Evolutionary conservation across 2,797 vertebrate species (phyloP).

Genomic region (Hydrocynus forskahlii): DNA sequence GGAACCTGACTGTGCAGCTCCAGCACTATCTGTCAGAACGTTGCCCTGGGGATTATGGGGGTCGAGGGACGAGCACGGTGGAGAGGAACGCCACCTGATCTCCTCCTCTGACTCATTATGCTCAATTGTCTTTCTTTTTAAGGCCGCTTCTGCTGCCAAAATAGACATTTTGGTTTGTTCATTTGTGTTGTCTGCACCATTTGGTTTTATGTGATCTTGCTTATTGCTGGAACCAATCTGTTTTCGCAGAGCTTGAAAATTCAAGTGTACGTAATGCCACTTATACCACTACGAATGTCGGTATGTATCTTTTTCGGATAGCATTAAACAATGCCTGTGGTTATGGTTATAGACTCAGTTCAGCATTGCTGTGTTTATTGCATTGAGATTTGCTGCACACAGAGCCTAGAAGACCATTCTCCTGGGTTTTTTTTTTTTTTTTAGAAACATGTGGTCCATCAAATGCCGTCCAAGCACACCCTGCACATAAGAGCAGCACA

Average conservation of each 20-base stretch:
- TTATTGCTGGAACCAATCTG: neutral
- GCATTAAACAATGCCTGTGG: neutral
- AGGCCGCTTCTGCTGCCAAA: conserved; percentile 13
- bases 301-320: conserved; percentile 62
- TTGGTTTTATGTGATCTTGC: neutral
- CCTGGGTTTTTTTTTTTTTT: neutral
- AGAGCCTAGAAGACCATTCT: neutral
- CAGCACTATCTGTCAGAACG: conserved; percentile 28
- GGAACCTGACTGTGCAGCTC: conserved; percentile 36
- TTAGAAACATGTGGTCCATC: conserved; percentile 76
- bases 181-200: neutral
- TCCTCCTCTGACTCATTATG: conserved; percentile 18
- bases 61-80: conserved; percentile 24
- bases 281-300: conserved; percentile 74
- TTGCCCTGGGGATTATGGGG: conserved; percentile 39
- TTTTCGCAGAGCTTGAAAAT: conserved; percentile 79
- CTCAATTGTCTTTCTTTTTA: conserved; percentile 13
- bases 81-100: conserved; percentile 28
- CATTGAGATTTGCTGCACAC: neutral
- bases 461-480: conserved; percentile 78
- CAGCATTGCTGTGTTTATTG: neutral
- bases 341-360: neutral
- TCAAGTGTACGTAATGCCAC: conserved; percentile 78
- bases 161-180: neutral
- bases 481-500: conserved; percentile 83